Percentiles rank a stretch among this genome's conserved stretches.
phyloP scores from a whole-genome alignment of 2,113 vertebrate species.

The Melanotaenia duboulayi region DNA sequence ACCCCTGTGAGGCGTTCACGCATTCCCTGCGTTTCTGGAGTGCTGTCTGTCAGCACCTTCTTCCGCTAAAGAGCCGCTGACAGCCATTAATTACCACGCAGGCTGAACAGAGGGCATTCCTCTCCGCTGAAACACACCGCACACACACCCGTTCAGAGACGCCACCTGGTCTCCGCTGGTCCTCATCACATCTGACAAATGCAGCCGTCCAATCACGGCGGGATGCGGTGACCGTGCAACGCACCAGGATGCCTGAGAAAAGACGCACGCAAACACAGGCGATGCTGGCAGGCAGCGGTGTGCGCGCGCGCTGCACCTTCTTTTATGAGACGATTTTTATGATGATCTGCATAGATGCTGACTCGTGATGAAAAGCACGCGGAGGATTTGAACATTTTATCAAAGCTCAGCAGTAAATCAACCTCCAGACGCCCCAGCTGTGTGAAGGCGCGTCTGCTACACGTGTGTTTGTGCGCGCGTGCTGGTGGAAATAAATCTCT shows the following conservation, averaged over 20 bases:
- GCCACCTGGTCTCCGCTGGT: conserved; percentile 65
- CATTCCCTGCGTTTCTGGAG: conserved; percentile 76
- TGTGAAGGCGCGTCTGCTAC: not conserved
- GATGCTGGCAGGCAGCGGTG: not conserved
- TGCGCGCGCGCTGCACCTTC: conserved; percentile 33
- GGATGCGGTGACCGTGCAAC: not conserved
- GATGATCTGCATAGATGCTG: conserved; percentile 60
- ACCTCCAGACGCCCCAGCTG: conserved; percentile 16
- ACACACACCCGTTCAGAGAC: conserved; percentile 22
- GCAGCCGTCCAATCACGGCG: not conserved
- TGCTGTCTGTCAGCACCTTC: conserved; percentile 77
- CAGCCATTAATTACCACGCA: conserved; percentile 81
- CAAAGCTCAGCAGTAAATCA: conserved; percentile 56
- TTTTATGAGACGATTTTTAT: conserved; percentile 61
- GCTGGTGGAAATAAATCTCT: not conserved
- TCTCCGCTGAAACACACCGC: conserved; percentile 26
- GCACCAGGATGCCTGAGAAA: not conserved
- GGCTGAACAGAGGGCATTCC: conserved; percentile 78
- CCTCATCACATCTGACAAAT: conserved; percentile 65
- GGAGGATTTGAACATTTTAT: conserved; percentile 47
- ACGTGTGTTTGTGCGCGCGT: not conserved
- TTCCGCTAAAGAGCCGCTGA: conserved; percentile 76
- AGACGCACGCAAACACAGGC: too few species aligned
- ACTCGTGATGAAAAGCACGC: conserved; percentile 57
- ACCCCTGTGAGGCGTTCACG: conserved; percentile 58